Conservation (phyloP, 2,797 vertebrate genomes). For the Danio tinwini region DNA sequence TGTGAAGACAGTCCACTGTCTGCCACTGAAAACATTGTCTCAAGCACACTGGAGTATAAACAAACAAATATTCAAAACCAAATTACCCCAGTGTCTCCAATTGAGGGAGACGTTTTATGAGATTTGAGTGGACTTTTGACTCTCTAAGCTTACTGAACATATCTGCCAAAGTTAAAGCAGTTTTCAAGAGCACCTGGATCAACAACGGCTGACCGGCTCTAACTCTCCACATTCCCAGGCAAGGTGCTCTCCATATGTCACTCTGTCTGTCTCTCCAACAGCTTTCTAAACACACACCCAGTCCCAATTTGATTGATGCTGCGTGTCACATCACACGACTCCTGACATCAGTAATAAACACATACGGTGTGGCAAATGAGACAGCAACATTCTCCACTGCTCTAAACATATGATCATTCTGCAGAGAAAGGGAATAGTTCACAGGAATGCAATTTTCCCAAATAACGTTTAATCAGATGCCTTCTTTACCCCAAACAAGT, state of each 20-base stretch:
- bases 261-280: neutral
- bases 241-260: slow-evolving; percentile 34
- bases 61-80: neutral
- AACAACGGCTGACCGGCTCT: neutral
- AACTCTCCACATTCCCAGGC: slow-evolving; percentile 28
- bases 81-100: neutral
- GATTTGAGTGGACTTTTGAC: neutral
- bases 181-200: slow-evolving; percentile 6
- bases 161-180: neutral
- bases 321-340: slow-evolving; percentile 27
- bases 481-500: neutral
- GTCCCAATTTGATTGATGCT: neutral
- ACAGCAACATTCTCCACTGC: neutral
- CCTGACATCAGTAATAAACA: slow-evolving; percentile 9
- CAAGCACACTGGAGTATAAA: neutral
- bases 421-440: neutral
- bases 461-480: neutral
- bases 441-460: neutral
- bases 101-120: neutral
- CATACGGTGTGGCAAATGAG: neutral
- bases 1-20: neutral
- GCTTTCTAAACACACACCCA: slow-evolving; percentile 26
- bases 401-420: neutral
- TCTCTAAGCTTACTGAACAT: neutral
- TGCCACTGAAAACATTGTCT: neutral